Evolutionary conservation across 2,113 vertebrate species (phyloP).

Genomic region (Microcebus murinus): DNA sequence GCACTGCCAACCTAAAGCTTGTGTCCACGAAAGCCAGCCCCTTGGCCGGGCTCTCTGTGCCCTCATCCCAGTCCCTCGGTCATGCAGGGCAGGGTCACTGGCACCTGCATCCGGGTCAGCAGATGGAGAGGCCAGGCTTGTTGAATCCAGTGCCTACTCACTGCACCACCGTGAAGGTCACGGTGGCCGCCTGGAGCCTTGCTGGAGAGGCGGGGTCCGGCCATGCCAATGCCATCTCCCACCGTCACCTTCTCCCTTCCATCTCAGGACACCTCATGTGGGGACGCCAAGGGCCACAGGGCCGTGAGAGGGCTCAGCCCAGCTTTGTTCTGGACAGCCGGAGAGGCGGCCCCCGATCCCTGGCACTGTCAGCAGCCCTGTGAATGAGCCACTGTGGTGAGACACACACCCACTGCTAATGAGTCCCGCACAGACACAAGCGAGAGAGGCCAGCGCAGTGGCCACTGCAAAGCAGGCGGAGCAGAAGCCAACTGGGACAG

Average conservation of each 20-base stretch:
- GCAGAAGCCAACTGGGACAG: background rate
- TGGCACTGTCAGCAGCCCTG: slow-evolving; percentile 33
- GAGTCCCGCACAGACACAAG: slow-evolving; percentile 29
- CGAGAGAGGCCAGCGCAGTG: background rate
- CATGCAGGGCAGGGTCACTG: background rate
- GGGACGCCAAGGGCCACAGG: background rate
- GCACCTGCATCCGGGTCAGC: background rate
- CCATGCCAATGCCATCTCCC: background rate
- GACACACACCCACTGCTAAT: slow-evolving; percentile 71
- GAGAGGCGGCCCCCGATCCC: background rate
- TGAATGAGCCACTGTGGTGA: slow-evolving; percentile 66
- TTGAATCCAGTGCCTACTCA: slow-evolving; percentile 43
- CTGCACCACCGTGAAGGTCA: background rate
- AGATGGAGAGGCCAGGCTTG: slow-evolving; percentile 60
- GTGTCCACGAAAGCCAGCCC: background rate
- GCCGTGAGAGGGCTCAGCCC: background rate
- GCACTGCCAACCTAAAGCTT: background rate
- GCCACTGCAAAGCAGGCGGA: background rate
- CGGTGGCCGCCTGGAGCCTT: background rate
- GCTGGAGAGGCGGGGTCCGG: background rate
- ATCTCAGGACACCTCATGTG: background rate
- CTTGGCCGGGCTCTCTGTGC: background rate
- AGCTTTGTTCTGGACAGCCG: background rate
- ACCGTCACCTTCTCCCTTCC: background rate
- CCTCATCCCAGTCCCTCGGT: background rate